Evolutionary conservation across 2,113 vertebrate species (phyloP).

Genomic region (Aldabrachelys gigantea): DNA sequence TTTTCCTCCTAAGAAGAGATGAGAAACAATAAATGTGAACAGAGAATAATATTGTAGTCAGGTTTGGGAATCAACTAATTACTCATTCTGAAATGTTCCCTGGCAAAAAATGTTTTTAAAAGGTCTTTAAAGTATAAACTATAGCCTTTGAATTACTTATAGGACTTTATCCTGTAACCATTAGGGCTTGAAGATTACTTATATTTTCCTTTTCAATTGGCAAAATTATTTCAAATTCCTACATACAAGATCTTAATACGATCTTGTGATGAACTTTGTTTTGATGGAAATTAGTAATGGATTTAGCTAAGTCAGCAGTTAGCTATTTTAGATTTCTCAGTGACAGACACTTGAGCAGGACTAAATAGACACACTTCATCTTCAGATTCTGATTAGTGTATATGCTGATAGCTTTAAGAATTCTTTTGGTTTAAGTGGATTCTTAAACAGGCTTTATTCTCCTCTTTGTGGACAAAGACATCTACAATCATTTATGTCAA

Average conservation of each 20-base stretch:
- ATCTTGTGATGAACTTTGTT: neutral
- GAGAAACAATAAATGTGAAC: accelerated
- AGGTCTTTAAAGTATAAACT: neutral
- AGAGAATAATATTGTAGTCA: neutral
- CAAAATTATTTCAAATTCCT: neutral
- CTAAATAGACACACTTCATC: neutral
- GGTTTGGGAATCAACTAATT: neutral
- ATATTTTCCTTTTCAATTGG: neutral
- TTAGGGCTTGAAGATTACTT: neutral
- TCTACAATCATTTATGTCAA: neutral
- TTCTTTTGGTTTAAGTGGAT: neutral
- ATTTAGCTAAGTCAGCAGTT: neutral
- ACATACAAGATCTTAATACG: neutral
- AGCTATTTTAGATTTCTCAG: neutral
- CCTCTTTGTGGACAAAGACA: neutral
- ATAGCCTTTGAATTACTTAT: neutral
- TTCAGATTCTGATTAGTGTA: neutral
- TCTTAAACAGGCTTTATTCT: neutral
- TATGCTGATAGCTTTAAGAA: neutral
- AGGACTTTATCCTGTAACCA: neutral
- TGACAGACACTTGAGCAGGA: neutral
- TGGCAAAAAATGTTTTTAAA: neutral
- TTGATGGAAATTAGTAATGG: neutral
- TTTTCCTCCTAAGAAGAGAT: neutral
- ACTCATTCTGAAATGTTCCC: neutral